phyloP scores from a whole-genome alignment of 2,888 invertebrate species.

The Eristalis pertinax region DNA sequence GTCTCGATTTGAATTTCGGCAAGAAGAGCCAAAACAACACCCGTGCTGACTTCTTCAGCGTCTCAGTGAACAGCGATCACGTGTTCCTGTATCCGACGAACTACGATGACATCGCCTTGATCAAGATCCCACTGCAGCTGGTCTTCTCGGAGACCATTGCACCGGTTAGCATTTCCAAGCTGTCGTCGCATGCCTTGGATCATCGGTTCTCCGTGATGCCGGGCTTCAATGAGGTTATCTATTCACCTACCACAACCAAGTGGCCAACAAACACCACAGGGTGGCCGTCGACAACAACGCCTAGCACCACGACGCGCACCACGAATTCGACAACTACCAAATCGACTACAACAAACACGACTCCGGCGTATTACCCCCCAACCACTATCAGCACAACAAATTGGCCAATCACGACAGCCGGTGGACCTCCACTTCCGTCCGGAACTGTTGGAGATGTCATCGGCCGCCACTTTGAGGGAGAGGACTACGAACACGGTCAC shows the following conservation, averaged over 20 bases:
- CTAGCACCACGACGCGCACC: not conserved
- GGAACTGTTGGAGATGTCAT: fast-evolving
- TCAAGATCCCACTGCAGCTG: conserved; percentile 46
- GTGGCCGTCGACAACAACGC: not conserved
- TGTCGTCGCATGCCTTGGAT: not conserved
- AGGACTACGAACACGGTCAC: not conserved
- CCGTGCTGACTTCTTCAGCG: conserved; percentile 8
- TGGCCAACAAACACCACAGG: not conserved
- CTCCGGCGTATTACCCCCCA: too few species aligned
- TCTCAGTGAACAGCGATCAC: conserved; percentile 33
- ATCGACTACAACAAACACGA: too few species aligned
- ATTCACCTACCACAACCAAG: not conserved
- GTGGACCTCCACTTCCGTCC: too few species aligned
- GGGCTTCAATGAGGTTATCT: conserved; percentile 7
- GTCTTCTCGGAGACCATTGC: conserved; percentile 16
- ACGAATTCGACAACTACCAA: too few species aligned
- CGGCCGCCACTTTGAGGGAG: not conserved
- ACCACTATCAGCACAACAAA: too few species aligned
- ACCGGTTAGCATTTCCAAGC: conserved; percentile 21
- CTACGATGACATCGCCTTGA: conserved; percentile 59
- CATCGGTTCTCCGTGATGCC: conserved; percentile 36
- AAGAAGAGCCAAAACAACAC: not conserved
- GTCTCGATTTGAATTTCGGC: conserved; percentile 29
- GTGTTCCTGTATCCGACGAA: conserved; percentile 50
- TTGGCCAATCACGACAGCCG: too few species aligned